Evolutionary conservation across 2,888 invertebrate genomes (phyloP).

Genomic region (Patella ulyssiponensis): DNA sequence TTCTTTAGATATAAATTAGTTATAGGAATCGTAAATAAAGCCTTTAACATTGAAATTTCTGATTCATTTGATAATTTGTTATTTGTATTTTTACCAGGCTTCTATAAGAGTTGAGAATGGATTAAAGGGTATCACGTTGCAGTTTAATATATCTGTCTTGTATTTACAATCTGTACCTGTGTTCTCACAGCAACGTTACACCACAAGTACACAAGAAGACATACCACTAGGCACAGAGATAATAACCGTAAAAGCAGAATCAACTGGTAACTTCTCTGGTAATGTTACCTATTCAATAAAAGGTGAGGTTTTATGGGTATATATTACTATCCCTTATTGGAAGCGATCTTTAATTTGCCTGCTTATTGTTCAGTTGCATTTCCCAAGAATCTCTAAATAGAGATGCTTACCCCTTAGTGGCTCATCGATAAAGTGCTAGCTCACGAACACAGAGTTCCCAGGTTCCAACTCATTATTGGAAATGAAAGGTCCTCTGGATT

Average conservation of each 20-base stretch:
- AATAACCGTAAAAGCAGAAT: slow-evolving; percentile 8
- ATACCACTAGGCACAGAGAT: neutral
- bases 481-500: too few species aligned
- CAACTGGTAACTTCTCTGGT: slow-evolving; percentile 19
- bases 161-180: slow-evolving; percentile 41
- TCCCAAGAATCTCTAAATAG: too few species aligned
- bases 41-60: too few species aligned
- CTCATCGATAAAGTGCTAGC: too few species aligned
- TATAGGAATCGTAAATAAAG: too few species aligned
- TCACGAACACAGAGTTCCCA: too few species aligned
- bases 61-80: too few species aligned
- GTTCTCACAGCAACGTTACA: slow-evolving; percentile 35
- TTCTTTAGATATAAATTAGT: too few species aligned
- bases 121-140: neutral
- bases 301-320: neutral
- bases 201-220: slow-evolving; percentile 25
- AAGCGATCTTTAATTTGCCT: too few species aligned
- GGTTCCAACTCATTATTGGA: too few species aligned
- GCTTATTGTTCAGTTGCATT: too few species aligned
- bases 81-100: neutral
- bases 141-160: slow-evolving; percentile 31
- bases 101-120: slow-evolving; percentile 14
- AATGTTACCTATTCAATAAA: slow-evolving; percentile 15
- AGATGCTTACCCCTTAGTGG: too few species aligned
- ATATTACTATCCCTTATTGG: neutral